Conservation (phyloP, 2,888 invertebrate species). For the Ectropis crepuscularia region DNA sequence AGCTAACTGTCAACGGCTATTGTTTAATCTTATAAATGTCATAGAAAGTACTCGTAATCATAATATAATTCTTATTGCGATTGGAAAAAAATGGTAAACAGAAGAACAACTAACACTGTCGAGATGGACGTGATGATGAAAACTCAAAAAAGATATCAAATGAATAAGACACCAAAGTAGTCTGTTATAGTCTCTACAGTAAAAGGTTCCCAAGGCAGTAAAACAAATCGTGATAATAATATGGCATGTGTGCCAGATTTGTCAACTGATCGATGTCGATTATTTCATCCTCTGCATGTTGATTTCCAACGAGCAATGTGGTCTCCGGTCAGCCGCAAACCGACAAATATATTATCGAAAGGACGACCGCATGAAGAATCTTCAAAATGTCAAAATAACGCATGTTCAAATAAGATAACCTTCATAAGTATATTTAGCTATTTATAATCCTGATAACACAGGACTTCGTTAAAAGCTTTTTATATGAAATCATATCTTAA, state of each 20-base stretch:
- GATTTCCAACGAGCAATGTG: slow-evolving; percentile 44
- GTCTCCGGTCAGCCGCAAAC: not conserved
- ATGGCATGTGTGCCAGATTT: slow-evolving; percentile 65
- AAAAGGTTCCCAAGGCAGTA: slow-evolving; percentile 64
- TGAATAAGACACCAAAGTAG: slow-evolving; percentile 44
- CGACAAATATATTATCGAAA: not conserved
- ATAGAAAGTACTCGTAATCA: no score
- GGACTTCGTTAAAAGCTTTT: slow-evolving; percentile 71
- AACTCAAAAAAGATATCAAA: slow-evolving; percentile 19
- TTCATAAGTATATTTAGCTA: slow-evolving; percentile 24
- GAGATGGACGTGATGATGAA: no score
- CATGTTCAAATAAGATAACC: not conserved
- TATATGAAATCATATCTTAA: slow-evolving; percentile 77
- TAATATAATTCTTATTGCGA: no score
- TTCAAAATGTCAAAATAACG: slow-evolving; percentile 3
- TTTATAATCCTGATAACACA: slow-evolving; percentile 55
- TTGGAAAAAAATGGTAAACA: no score
- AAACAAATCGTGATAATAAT: slow-evolving; percentile 64
- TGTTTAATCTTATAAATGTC: no score
- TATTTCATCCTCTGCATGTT: slow-evolving; percentile 69
- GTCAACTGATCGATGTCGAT: slow-evolving; percentile 59
- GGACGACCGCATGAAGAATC: not conserved
- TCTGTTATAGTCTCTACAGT: slow-evolving; percentile 48
- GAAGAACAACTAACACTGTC: no score
- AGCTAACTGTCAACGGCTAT: no score